Conservation (phyloP, 2,113 vertebrate genomes). For the Tautogolabrus adspersus region DNA sequence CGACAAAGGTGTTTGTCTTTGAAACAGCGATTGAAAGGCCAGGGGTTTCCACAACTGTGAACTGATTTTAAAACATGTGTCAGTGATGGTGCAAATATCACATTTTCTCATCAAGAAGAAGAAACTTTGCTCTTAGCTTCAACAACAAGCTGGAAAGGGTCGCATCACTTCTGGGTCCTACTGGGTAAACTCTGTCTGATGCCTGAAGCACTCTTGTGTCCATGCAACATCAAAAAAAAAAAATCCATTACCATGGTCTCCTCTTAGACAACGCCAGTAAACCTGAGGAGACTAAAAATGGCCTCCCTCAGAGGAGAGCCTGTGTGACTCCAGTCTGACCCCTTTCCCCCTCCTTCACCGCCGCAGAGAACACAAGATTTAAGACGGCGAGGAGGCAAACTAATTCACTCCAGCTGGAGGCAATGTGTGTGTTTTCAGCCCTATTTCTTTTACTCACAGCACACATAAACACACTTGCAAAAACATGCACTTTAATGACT, state of each 20-base stretch:
- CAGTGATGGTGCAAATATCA: conserved; percentile 4
- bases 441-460: conserved; percentile 9
- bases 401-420: conserved; percentile 61
- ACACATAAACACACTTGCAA: not conserved
- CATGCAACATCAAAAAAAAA: conserved; percentile 24
- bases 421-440: conserved; percentile 29
- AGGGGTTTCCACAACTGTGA: too few species aligned
- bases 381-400: conserved; percentile 35
- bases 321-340: conserved; percentile 71
- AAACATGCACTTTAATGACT: conserved; percentile 16
- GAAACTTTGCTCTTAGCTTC: conserved; percentile 26
- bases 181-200: conserved; percentile 31
- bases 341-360: conserved; percentile 17
- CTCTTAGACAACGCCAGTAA: conserved; percentile 32
- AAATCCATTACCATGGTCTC: conserved; percentile 22
- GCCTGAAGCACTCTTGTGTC: conserved; percentile 34
- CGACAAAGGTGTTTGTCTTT: too few species aligned
- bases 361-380: conserved; percentile 40
- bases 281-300: conserved; percentile 60
- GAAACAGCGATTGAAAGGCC: too few species aligned
- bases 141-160: conserved; percentile 1
- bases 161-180: conserved; percentile 17
- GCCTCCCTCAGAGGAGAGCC: conserved; percentile 48
- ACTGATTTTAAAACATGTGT: too few species aligned
- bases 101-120: not conserved